Evolutionary conservation across 2,113 vertebrate species (phyloP).

Genomic region (Bambusicola thoracicus): DNA sequence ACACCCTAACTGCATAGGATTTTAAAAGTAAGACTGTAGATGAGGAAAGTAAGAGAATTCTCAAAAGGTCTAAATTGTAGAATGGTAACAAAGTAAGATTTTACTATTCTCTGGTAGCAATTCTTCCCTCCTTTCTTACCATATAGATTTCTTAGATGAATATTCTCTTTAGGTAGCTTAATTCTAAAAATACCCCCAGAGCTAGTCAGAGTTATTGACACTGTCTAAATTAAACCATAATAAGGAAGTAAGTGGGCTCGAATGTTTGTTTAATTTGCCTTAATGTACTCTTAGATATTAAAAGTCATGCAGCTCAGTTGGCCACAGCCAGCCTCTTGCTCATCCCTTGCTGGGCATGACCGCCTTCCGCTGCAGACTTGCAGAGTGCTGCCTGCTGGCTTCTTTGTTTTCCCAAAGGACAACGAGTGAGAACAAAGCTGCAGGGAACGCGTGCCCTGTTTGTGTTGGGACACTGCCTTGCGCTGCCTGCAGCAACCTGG

Average conservation of each 20-base stretch:
- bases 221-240: constrained; percentile 51
- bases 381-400: fast-evolving
- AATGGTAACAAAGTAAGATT: neutral
- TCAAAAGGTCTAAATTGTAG: neutral
- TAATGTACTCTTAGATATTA: neutral
- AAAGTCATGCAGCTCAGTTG: neutral
- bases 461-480: neutral
- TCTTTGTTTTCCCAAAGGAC: neutral
- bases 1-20: neutral
- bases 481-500: neutral
- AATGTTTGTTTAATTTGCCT: neutral
- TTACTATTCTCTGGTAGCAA: neutral
- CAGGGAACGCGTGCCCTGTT: fast-evolving
- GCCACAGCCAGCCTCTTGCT: neutral
- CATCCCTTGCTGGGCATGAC: neutral
- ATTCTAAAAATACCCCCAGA: constrained; percentile 44
- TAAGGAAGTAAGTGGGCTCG: constrained; percentile 36
- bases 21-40: neutral
- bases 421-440: neutral
- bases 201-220: constrained; percentile 50
- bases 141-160: constrained; percentile 45
- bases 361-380: neutral
- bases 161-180: constrained; percentile 42
- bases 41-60: neutral
- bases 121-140: neutral